phyloP scores from a whole-genome alignment of 1,140 invertebrate species.

The Drosophila repleta region DNA sequence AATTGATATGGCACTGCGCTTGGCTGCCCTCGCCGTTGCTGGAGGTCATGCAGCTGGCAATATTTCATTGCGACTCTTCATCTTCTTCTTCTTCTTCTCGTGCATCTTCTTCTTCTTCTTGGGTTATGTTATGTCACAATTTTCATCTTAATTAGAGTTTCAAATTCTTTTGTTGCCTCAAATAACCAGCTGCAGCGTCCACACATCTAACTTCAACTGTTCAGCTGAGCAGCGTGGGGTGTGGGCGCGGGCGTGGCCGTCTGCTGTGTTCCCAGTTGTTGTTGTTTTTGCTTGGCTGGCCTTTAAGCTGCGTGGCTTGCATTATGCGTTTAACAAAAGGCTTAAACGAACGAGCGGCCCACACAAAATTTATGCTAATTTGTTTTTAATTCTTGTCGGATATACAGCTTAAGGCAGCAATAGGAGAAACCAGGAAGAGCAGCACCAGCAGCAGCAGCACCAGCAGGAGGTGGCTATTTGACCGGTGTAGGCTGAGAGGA shows the following conservation, averaged over 20 bases:
- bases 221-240: background rate
- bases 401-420: constrained; percentile 1
- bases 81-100: background rate
- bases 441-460: background rate
- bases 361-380: constrained; percentile 54
- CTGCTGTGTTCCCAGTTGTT: background rate
- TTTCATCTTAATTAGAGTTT: constrained; percentile 69
- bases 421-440: background rate
- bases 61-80: background rate
- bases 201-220: constrained; percentile 26
- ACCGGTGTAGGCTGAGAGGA: too few species aligned
- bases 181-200: constrained; percentile 20
- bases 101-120: constrained; percentile 4
- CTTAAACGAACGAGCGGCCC: constrained; percentile 1
- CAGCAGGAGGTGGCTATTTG: too few species aligned
- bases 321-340: constrained; percentile 33
- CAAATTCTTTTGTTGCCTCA: constrained; percentile 58
- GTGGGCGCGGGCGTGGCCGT: background rate
- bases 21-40: background rate
- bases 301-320: background rate
- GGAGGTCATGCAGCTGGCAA: background rate
- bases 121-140: constrained; percentile 16
- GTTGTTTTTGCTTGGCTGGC: background rate
- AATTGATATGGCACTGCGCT: too few species aligned
- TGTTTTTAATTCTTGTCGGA: constrained; percentile 55